Conservation (phyloP, 2,797 vertebrate genomes). For the Gymnothorax javanicus region DNA sequence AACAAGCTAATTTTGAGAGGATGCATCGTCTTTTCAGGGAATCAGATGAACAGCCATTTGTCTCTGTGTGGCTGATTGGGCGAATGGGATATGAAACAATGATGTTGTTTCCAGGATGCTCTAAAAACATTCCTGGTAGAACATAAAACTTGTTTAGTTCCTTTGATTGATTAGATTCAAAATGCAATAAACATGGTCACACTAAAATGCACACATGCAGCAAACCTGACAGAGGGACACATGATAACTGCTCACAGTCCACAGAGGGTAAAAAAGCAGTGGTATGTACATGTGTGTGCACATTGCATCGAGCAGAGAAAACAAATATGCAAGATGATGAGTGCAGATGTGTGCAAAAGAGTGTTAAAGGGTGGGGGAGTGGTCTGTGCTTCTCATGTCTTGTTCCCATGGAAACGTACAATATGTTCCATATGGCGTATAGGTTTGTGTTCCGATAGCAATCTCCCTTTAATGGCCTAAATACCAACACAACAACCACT, state of each 20-base stretch:
- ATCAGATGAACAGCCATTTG: neutral
- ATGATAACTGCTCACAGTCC: neutral
- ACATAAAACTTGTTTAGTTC: neutral
- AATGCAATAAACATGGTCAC: neutral
- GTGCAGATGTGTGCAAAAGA: neutral
- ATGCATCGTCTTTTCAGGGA: neutral
- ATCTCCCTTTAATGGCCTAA: neutral
- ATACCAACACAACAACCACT: neutral
- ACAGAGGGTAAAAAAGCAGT: no score
- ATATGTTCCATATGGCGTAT: neutral
- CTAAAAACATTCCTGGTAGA: neutral
- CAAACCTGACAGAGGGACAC: neutral
- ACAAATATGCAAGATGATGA: neutral
- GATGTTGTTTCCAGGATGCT: neutral
- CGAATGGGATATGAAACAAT: neutral
- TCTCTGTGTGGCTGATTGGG: neutral
- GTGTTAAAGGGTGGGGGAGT: neutral
- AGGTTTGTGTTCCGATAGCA: no score
- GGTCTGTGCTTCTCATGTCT: neutral
- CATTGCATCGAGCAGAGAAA: neutral
- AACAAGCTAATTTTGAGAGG: neutral
- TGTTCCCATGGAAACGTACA: constrained; percentile 30
- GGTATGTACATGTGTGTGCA: neutral
- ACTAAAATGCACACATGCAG: neutral
- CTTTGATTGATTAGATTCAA: neutral